Evolutionary conservation across 2,797 vertebrate species (phyloP).

Genomic region (Ctenopoma multispine): DNA sequence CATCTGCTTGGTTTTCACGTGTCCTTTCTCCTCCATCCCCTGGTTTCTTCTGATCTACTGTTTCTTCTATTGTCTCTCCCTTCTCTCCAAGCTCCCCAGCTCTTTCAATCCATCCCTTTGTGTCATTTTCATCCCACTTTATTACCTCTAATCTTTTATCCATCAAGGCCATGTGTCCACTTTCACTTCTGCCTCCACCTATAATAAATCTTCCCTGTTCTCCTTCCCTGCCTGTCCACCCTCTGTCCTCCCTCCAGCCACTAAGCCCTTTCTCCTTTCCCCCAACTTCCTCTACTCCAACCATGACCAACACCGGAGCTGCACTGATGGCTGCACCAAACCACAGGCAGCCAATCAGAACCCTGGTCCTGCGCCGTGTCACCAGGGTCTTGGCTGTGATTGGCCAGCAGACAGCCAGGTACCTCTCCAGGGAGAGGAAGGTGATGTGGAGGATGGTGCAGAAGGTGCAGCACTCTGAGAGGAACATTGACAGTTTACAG

Average conservation of each 20-base stretch:
- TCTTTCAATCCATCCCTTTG: slow-evolving; percentile 11
- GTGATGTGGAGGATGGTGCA: slow-evolving; percentile 88
- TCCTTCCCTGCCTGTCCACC: slow-evolving; percentile 41
- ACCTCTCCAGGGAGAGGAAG: slow-evolving; percentile 86
- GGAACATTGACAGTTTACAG: slow-evolving; percentile 85
- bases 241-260: slow-evolving; percentile 49
- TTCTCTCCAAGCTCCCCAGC: slow-evolving; percentile 13
- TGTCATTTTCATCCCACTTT: slow-evolving; percentile 37
- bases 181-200: slow-evolving; percentile 52
- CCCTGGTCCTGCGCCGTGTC: slow-evolving; percentile 79
- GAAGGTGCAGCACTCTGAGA: slow-evolving; percentile 88
- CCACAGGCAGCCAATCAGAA: slow-evolving; percentile 84
- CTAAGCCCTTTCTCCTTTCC: slow-evolving; percentile 51
- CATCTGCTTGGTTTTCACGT: slow-evolving; percentile 50
- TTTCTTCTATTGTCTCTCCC: slow-evolving; percentile 43
- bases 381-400: slow-evolving; percentile 83
- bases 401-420: slow-evolving; percentile 86
- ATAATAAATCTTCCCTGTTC: slow-evolving; percentile 29
- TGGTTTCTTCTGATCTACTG: slow-evolving; percentile 27
- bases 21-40: slow-evolving; percentile 47
- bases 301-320: slow-evolving; percentile 80
- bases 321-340: slow-evolving; percentile 79
- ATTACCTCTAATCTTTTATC: slow-evolving; percentile 21
- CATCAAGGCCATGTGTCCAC: slow-evolving; percentile 25
- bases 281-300: slow-evolving; percentile 81